These are phyloP conservation scores for Nasonovia ribisnigri DNA, from an alignment of 2,888 invertebrate genomes.

Conservation along the genomic window DNA sequence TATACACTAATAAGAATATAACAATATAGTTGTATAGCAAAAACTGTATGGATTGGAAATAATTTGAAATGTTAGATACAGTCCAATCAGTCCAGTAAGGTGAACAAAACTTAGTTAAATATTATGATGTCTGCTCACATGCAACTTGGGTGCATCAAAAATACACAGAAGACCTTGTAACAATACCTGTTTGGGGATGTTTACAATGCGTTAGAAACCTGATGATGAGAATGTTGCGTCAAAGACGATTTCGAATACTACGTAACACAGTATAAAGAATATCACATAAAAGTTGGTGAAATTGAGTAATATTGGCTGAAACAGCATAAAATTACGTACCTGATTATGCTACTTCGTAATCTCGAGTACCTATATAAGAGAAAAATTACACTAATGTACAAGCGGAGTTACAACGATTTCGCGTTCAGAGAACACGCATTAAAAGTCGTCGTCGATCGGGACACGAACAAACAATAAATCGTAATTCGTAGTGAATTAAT, in stretches of 20 bases:
- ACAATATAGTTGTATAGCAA: too few relatives aligned
- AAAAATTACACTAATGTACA: background rate
- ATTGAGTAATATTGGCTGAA: background rate
- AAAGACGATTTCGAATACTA: background rate
- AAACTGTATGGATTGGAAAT: background rate
- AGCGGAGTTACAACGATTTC: background rate
- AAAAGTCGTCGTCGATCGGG: background rate
- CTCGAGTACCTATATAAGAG: background rate
- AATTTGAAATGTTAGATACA: background rate
- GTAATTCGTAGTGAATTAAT: background rate
- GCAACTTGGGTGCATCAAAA: background rate
- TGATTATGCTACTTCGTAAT: background rate
- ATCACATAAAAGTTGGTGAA: background rate
- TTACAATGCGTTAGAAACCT: background rate
- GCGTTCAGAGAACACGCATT: background rate
- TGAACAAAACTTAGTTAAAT: background rate
- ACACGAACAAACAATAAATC: background rate
- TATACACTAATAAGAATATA: background rate
- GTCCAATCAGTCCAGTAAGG: background rate
- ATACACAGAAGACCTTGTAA: background rate
- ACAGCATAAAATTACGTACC: background rate
- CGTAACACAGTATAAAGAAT: background rate
- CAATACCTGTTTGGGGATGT: background rate
- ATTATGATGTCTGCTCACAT: background rate
- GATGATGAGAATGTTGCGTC: background rate